Percentiles rank a stretch among this genome's conserved stretches.
phyloP scores from a whole-genome alignment of 1,140 invertebrate genomes.

The Polypedilum pembai region DNA sequence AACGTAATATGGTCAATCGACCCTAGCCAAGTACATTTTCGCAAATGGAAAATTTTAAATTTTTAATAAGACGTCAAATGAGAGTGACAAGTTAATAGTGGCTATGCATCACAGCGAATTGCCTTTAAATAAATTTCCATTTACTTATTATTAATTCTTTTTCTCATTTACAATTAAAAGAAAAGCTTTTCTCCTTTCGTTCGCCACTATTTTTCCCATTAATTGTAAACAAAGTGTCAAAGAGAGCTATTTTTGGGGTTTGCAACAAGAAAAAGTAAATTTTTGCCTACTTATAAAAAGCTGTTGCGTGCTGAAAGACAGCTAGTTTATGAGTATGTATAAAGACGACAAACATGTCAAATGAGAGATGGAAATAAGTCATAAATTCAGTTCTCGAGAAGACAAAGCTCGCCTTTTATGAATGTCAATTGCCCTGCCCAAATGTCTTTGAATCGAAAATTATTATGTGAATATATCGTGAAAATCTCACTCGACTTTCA shows the following conservation, averaged over 20 bases:
- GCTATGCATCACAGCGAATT: no score
- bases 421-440: background rate
- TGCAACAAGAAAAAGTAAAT: background rate
- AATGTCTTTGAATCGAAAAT: background rate
- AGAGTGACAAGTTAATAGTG: no score
- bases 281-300: background rate
- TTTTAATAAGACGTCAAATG: no score
- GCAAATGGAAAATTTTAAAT: no score
- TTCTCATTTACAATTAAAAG: no score
- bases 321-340: background rate
- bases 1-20: no score
- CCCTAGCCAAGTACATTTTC: no score
- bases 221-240: background rate
- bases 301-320: background rate
- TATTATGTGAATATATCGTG: background rate
- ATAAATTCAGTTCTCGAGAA: background rate
- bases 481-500: background rate
- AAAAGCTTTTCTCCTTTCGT: no score
- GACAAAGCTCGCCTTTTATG: background rate
- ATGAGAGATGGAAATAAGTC: background rate
- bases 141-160: no score
- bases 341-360: constrained; percentile 3
- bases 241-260: background rate
- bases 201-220: background rate
- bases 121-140: no score